Evolutionary conservation across 2,113 vertebrate species (phyloP).

Genomic region (Dasyurus viverrinus): DNA sequence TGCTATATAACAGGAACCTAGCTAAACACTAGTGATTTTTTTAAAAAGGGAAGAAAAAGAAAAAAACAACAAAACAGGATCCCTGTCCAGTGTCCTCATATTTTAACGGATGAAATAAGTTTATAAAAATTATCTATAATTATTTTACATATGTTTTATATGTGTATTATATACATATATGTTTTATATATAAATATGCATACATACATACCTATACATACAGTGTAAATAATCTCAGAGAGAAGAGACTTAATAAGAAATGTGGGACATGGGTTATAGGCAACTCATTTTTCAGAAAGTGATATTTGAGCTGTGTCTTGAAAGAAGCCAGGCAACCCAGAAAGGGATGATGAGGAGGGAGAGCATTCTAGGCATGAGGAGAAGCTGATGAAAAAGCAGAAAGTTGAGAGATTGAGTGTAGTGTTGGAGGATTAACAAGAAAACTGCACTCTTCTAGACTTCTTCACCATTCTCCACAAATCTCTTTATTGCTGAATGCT

Average conservation of each 20-base stretch:
- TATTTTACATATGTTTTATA: too few species aligned
- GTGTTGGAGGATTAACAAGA: not conserved
- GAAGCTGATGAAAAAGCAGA: not conserved
- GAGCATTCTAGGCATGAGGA: not conserved
- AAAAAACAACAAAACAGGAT: not conserved
- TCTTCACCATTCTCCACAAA: not conserved
- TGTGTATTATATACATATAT: too few species aligned
- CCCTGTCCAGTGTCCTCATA: not conserved
- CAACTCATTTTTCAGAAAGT: not conserved
- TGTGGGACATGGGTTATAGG: not conserved
- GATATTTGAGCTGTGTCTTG: not conserved
- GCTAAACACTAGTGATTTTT: not conserved
- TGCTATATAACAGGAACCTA: not conserved
- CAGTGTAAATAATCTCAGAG: not conserved
- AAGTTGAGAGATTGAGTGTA: not conserved
- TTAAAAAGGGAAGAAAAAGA: not conserved
- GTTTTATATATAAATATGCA: too few species aligned
- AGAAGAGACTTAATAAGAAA: not conserved
- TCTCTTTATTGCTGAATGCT: not conserved
- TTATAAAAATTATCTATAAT: not conserved
- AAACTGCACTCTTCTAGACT: not conserved
- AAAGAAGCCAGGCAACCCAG: not conserved
- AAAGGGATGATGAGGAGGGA: not conserved
- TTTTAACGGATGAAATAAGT: not conserved
- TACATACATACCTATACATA: not conserved